phyloP scores from a whole-genome alignment of 2,113 vertebrate genomes.

The Chloropsis cyanopogon region DNA sequence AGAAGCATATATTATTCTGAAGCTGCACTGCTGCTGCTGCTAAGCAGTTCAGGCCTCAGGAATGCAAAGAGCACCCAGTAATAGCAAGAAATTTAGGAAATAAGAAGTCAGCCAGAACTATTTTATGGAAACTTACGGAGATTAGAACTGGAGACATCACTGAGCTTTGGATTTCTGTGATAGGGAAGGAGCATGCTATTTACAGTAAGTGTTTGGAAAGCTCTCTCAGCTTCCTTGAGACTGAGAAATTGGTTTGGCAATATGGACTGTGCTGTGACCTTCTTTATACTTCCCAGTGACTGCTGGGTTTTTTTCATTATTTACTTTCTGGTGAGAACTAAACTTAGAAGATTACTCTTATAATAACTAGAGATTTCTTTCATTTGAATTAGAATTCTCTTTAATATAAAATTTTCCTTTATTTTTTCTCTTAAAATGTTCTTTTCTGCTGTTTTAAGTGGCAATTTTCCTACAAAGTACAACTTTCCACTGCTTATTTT shows the following conservation, averaged over 20 bases:
- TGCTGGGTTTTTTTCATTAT: neutral
- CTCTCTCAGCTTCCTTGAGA: neutral
- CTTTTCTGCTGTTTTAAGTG: neutral
- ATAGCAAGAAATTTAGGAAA: neutral
- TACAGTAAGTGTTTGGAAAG: conserved; percentile 10
- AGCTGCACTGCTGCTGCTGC: neutral
- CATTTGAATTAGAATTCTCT: neutral
- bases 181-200: neutral
- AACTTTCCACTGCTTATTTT: neutral
- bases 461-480: neutral
- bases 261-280: neutral
- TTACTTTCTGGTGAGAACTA: neutral
- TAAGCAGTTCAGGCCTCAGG: neutral
- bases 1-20: neutral
- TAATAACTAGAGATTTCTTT: neutral
- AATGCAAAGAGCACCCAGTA: neutral
- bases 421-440: neutral
- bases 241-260: neutral
- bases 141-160: neutral
- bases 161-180: neutral
- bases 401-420: neutral
- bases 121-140: neutral
- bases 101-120: neutral
- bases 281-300: neutral
- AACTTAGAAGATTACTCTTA: neutral